Percentiles rank a stretch among this genome's conserved stretches.
Conservation (phyloP, 2,888 invertebrate species). For the Mayetiola destructor region DNA sequence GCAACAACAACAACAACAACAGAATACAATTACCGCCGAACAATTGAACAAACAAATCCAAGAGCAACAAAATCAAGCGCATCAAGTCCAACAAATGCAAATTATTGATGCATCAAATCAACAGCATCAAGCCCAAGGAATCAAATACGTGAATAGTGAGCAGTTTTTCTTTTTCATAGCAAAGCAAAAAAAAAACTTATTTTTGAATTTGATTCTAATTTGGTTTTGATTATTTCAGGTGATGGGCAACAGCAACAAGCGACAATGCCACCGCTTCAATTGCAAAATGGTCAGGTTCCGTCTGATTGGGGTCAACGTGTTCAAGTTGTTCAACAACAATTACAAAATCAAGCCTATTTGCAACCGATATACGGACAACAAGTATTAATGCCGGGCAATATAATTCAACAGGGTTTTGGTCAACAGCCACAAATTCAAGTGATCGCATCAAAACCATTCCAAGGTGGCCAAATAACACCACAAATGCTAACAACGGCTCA, state of each 20-base stretch:
- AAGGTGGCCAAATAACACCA: constrained; percentile 58
- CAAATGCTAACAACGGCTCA: constrained; percentile 62
- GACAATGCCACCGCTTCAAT: constrained; percentile 60
- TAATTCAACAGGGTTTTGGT: constrained; percentile 41
- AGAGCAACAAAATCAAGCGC: constrained; percentile 28
- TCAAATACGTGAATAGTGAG: constrained; percentile 18
- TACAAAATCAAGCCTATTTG: constrained; percentile 57
- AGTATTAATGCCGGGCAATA: constrained; percentile 68
- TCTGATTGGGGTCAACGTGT: constrained; percentile 60
- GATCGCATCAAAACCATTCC: constrained; percentile 72
- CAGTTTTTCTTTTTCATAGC: neutral
- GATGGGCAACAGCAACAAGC: constrained; percentile 38
- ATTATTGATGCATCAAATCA: constrained; percentile 36
- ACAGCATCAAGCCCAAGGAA: constrained; percentile 35
- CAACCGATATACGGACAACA: constrained; percentile 62
- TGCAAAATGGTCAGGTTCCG: constrained; percentile 44
- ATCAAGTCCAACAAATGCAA: constrained; percentile 37
- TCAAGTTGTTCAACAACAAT: constrained; percentile 68
- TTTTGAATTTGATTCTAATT: neutral
- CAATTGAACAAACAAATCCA: constrained; percentile 26
- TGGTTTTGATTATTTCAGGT: neutral
- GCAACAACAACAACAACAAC: constrained; percentile 11
- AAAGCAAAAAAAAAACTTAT: neutral
- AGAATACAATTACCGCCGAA: constrained; percentile 21
- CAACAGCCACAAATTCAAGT: constrained; percentile 43